Evolutionary conservation across 2,797 vertebrate genomes (phyloP), one percentile per base, ranked within the genome.

Genomic region (Percopsis omiscomaycus): DNA sequence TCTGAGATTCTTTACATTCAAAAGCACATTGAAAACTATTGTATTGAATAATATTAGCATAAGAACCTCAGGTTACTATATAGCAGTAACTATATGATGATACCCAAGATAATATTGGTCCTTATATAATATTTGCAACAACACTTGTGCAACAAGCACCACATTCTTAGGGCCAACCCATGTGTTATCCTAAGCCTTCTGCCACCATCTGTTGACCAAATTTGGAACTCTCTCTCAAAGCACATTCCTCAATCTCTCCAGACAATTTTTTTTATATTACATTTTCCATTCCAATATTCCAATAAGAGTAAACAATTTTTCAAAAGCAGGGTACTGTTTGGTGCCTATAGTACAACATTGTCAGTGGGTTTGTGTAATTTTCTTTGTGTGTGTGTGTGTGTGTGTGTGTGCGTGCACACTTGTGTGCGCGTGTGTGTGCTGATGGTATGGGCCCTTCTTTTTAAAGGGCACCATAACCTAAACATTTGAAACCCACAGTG

Each of bases 151-250:
- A 66, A 71, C 64, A 54, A 42, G 28, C 48, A 28, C 47, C 61
- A 29, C 30, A 22, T 6, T 11, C 12, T 2, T 10, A 42, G 30
- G 15, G 3, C 9, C 60, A 58, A 30, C 4, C 42, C 63, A 50
- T 61, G 15, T 49, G 46, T 66, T 61, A 83, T 86, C 55, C 13
- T 59, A 74, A 80, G 83, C 76, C 71, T 74, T 86, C 71, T 90
- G 87, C 80, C 80, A 69, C 89, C 89, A 91, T 88, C 92, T 92
- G 84, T 81, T 89, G 92, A 81, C 83, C 84, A 85, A 56, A 81
- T 61, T 3, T 71, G 75, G 82, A 87, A 88, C 69, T 61, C 15
- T 4, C 28, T 11, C 83, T 37, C 14, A 42, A 37, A 37, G 32
- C 32, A 37, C 32, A 37, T 37, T 37, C 32, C 32, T 37, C 22